Conservation (phyloP, 2,888 invertebrate genomes). For the Stenolophus ochropezus region DNA sequence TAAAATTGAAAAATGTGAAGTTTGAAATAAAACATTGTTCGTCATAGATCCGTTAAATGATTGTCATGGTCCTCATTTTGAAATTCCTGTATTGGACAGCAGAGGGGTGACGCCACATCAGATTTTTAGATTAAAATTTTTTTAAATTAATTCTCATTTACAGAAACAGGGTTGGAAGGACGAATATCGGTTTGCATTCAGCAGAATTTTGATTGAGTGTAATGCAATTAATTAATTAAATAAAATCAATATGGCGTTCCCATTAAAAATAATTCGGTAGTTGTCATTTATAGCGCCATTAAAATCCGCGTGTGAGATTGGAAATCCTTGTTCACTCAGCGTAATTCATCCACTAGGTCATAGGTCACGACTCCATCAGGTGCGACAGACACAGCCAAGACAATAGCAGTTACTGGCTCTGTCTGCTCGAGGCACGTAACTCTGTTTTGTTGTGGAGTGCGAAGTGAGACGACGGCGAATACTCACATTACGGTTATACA, state of each 20-base stretch:
- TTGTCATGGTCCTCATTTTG: too few species aligned
- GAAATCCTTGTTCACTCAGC: slow-evolving; percentile 2
- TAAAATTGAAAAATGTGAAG: too few species aligned
- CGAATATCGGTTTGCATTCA: too few species aligned
- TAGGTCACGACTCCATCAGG: background rate
- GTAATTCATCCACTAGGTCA: slow-evolving; percentile 4
- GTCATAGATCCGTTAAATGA: too few species aligned
- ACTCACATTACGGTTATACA: background rate
- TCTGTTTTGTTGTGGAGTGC: background rate
- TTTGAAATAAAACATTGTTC: too few species aligned
- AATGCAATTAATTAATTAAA: too few species aligned
- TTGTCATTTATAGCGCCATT: background rate
- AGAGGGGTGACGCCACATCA: too few species aligned
- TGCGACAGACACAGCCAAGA: background rate
- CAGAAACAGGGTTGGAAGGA: too few species aligned
- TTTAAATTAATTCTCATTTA: too few species aligned
- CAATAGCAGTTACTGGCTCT: background rate
- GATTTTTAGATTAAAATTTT: too few species aligned
- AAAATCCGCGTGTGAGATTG: background rate
- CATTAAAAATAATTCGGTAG: background rate
- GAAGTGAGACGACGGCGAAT: background rate
- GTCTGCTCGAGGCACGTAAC: background rate
- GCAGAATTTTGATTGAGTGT: too few species aligned
- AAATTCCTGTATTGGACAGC: too few species aligned
- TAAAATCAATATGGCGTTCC: background rate